Conservation (phyloP, 2,797 vertebrate species). For the Aeoliscus strigatus region DNA sequence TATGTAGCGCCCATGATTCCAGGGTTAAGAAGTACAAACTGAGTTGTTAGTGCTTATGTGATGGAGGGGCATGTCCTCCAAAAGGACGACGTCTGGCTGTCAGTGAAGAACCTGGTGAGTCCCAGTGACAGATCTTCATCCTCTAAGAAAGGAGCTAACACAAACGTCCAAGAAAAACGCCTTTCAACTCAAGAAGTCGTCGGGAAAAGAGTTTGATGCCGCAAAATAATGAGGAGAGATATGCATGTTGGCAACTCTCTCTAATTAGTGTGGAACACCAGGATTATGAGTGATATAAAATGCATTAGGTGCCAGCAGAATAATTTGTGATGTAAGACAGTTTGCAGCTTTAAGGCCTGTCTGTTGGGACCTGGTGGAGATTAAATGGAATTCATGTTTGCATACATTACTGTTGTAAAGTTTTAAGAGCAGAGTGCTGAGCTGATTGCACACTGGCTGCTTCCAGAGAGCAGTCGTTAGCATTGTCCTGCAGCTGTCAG, state of each 20-base stretch:
- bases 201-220: constrained; percentile 47
- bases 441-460: constrained; percentile 68
- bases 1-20: no score
- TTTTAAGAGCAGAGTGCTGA: constrained; percentile 65
- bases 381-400: constrained; percentile 74
- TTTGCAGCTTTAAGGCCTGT: constrained; percentile 73
- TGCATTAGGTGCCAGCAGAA: constrained; percentile 66
- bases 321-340: constrained; percentile 74
- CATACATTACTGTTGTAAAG: constrained; percentile 73
- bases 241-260: constrained; percentile 63
- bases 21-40: no score
- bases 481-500: constrained; percentile 67
- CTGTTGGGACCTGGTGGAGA: constrained; percentile 70
- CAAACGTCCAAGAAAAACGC: constrained; percentile 46
- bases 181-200: constrained; percentile 51
- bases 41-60: no score
- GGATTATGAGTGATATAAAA: constrained; percentile 78
- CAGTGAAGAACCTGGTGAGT: constrained; percentile 23
- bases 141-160: constrained; percentile 36
- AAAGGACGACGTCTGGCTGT: no score
- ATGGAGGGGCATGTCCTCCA: no score
- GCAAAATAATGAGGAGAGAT: constrained; percentile 69
- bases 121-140: constrained; percentile 11
- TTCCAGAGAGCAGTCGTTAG: constrained; percentile 65
- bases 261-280: constrained; percentile 75